Conservation (phyloP, 2,113 vertebrate genomes). For the Campylomormyrus tamandua region DNA sequence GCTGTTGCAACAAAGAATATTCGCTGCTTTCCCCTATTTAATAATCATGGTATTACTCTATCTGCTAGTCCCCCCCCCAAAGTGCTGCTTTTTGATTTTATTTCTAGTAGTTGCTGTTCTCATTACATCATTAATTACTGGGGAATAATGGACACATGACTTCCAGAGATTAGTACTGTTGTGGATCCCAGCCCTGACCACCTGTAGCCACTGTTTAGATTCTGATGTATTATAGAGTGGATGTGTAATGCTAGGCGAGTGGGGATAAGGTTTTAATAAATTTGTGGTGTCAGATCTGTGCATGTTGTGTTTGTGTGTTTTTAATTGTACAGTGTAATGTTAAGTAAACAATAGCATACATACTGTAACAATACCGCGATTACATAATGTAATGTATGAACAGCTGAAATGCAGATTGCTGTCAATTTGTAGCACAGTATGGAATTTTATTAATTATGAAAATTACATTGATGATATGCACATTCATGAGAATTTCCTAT, state of each 20-base stretch:
- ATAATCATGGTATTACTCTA: neutral
- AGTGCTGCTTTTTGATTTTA: conserved; percentile 13
- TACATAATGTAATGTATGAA: too few relatives aligned
- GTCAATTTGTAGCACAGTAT: too few relatives aligned
- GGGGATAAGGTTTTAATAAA: conserved; percentile 36
- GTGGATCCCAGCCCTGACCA: neutral
- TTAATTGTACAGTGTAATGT: neutral
- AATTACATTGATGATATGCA: too few relatives aligned
- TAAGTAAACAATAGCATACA: neutral
- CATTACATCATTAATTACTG: neutral
- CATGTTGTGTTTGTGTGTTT: neutral
- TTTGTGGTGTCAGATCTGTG: neutral
- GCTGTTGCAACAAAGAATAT: neutral
- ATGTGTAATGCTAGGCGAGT: conserved; percentile 2
- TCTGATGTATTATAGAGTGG: conserved; percentile 15
- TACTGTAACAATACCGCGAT: neutral
- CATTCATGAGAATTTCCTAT: too few relatives aligned
- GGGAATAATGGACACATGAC: neutral
- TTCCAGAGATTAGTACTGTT: neutral
- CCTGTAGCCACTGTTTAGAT: neutral
- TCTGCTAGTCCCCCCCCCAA: neutral
- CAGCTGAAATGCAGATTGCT: too few relatives aligned
- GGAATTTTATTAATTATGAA: too few relatives aligned
- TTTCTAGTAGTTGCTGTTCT: neutral
- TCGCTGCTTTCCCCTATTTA: neutral